Conservation (phyloP, 1,140 invertebrate genomes). For the Drosophila cardini region DNA sequence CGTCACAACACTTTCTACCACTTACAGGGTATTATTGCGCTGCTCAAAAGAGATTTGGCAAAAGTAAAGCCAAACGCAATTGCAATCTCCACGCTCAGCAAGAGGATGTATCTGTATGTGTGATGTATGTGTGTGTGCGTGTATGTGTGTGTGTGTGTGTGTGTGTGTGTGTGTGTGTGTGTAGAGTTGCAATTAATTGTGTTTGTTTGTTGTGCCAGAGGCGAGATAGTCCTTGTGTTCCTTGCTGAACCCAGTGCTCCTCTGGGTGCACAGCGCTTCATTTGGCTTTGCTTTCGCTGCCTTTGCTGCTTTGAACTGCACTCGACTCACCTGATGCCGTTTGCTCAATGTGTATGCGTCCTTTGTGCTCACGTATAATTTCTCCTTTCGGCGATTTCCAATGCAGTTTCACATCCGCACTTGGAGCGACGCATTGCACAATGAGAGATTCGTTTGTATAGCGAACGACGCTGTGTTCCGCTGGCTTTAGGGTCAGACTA, state of each 20-base stretch:
- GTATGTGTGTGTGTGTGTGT: background rate
- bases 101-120: background rate
- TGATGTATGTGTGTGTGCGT: constrained; percentile 1
- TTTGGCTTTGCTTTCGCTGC: constrained; percentile 17
- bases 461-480: constrained; percentile 78
- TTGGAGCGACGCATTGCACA: constrained; percentile 78
- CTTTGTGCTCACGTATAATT: constrained; percentile 78
- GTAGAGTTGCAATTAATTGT: constrained; percentile 74
- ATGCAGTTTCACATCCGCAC: constrained; percentile 68
- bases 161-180: constrained; percentile 4
- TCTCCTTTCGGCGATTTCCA: constrained; percentile 84
- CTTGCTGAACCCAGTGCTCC: constrained; percentile 2
- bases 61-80: constrained; percentile 46
- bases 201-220: constrained; percentile 71
- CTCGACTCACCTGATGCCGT: constrained; percentile 56
- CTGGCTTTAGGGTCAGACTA: constrained; percentile 71
- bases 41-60: constrained; percentile 38
- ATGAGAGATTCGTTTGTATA: constrained; percentile 85
- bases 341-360: constrained; percentile 84
- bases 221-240: background rate
- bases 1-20: background rate
- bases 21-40: constrained; percentile 22
- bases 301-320: constrained; percentile 31
- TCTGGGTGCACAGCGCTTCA: constrained; percentile 20
- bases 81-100: background rate